Evolutionary conservation across 2,113 vertebrate genomes (phyloP), one percentile per base, ranked within the genome.

Genomic region (Nibea coibor): DNA sequence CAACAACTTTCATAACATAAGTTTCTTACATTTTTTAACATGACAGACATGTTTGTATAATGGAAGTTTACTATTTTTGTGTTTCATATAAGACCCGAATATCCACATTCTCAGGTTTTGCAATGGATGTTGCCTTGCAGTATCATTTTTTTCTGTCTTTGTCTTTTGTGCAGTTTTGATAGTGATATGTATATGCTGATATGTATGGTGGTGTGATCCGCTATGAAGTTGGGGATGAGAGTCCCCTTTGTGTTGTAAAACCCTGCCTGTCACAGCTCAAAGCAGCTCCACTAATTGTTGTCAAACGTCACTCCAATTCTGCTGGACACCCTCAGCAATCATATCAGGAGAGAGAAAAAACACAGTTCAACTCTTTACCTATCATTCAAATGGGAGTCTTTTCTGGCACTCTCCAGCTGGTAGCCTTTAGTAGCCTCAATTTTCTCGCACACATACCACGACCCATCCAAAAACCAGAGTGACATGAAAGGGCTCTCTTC

Each of bases 401-500:
- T 87, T 91, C 86, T 83, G 78, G 84, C 74, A 88, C 74, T 51
- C 78, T 87, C 65, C 80, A 84, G 81, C 85, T 88, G 88, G 78
- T 88, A 87, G 87, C 90, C 83, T 87, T 88, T 83, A 78, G 87
- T 86, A 83, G 91, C 91, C 87, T 92, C 89, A 81, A 90, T 92
- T 87, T 89, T 82, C 83, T 69, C 28, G 20, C 68, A 82, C 76
- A 89, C 80, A 82, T 53, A 87, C 70, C 67, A 78, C 45, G 9
- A 82, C 71, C 72, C 78, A 70, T 86, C 81, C 76, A 81, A 85
- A 88, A 88, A 79, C 80, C 61, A 66, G 72, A 85, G 59, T 81
- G 82, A 94, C 92, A 93, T 94, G 91, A 95, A 95, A 95, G 92
- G 85, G 64, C 74, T 90, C 81, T 82, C 87, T 83, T 84, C 72